These are phyloP conservation scores for Drosophila persimilis DNA, from an alignment of 1,140 invertebrate genomes.

Conservation along the genomic window DNA sequence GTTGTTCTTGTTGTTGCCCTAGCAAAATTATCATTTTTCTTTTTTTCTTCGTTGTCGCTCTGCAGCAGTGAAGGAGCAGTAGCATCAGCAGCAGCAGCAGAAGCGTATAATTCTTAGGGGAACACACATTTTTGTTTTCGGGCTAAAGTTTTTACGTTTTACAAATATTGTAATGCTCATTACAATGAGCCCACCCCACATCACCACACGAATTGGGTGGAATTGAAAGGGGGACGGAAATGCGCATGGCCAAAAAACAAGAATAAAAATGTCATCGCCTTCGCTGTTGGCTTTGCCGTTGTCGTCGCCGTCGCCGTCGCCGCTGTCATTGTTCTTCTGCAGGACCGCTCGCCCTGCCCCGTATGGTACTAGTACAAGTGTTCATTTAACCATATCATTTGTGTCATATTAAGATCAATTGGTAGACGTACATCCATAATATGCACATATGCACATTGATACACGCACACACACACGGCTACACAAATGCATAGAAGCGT, in stretches of 20 bases:
- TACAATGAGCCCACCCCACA: slow-evolving; percentile 18
- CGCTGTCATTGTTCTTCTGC: slow-evolving; percentile 57
- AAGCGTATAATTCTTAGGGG: slow-evolving; percentile 44
- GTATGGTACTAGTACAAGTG: no score
- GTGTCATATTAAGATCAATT: slow-evolving; percentile 83
- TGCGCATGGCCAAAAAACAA: slow-evolving; percentile 68
- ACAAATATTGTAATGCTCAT: slow-evolving; percentile 74
- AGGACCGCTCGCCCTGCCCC: slow-evolving; percentile 51
- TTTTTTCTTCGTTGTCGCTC: slow-evolving; percentile 23
- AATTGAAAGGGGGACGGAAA: slow-evolving; percentile 21
- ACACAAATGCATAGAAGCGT: slow-evolving; percentile 23
- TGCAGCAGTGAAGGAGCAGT: slow-evolving; percentile 8
- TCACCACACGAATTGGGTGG: background rate
- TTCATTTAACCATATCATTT: slow-evolving; percentile 80
- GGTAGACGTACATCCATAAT: slow-evolving; percentile 66
- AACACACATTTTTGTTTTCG: slow-evolving; percentile 39
- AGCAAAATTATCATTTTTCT: slow-evolving; percentile 1
- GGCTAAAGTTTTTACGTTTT: slow-evolving; percentile 67
- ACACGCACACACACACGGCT: slow-evolving; percentile 12
- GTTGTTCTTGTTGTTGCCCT: slow-evolving; percentile 35
- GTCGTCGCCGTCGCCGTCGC: slow-evolving; percentile 48
- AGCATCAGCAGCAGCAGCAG: no score
- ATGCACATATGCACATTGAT: slow-evolving; percentile 1
- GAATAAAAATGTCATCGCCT: slow-evolving; percentile 71
- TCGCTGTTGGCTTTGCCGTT: slow-evolving; percentile 49